Percentiles rank a stretch among this genome's conserved stretches.
phyloP scores from a whole-genome alignment of 1,140 invertebrate genomes.

The Sarcophaga bullata region DNA sequence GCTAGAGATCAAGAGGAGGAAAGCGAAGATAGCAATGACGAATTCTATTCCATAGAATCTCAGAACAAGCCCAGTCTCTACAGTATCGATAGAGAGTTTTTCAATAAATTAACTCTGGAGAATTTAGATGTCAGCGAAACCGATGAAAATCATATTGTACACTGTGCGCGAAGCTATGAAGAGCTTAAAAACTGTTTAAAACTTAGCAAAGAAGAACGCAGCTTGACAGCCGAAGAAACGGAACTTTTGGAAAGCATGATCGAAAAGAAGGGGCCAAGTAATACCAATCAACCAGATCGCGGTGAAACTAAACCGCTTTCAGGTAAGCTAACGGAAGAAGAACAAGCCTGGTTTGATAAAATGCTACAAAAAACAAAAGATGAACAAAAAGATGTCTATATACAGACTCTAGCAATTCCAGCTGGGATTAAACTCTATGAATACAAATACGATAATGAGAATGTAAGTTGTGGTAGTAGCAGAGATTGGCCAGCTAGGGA shows the following conservation, averaged over 20 bases:
- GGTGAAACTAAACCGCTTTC: too few species aligned
- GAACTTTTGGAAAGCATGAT: constrained; percentile 53
- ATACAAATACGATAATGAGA: not conserved
- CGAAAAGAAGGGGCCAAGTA: constrained; percentile 47
- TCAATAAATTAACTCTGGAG: constrained; percentile 54
- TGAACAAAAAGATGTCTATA: not conserved
- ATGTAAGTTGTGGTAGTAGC: too few species aligned
- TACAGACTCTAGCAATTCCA: not conserved
- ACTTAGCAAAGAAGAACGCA: not conserved
- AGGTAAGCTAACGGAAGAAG: not conserved
- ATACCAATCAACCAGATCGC: too few species aligned
- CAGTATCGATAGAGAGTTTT: constrained; percentile 54
- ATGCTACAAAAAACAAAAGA: not conserved
- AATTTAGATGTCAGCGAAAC: constrained; percentile 30
- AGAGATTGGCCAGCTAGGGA: not conserved
- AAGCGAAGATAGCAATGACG: constrained; percentile 33
- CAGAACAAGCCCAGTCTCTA: constrained; percentile 43
- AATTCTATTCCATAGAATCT: constrained; percentile 52
- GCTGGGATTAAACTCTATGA: constrained; percentile 3
- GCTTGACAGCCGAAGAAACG: constrained; percentile 42
- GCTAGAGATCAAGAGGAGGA: not conserved
- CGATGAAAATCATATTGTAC: constrained; percentile 49
- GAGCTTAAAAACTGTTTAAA: constrained; percentile 52
- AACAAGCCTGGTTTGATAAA: not conserved
- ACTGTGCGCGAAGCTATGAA: constrained; percentile 54